Evolutionary conservation across 2,888 invertebrate species (phyloP), one percentile per base, ranked within the genome.

Genomic region (Odontocerum albicorne): DNA sequence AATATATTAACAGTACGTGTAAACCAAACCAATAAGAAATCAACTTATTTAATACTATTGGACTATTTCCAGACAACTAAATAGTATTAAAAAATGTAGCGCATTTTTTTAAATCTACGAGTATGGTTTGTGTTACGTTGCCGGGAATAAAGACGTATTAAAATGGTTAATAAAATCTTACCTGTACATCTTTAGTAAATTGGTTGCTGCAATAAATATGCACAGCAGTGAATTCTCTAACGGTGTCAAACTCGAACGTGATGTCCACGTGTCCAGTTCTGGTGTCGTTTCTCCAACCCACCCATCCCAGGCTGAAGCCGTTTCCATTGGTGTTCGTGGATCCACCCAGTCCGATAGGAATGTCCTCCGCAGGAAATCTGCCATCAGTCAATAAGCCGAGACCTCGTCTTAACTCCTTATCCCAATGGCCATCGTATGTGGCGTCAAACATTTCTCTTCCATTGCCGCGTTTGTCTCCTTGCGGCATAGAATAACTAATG

Each of bases 361-460:
- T 38, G 3, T 40, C 21, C 2, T 39, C 49, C 13, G 20, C 36
- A 3, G 55, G 50, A 13, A 40, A 45, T 35, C 51, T 38, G 10
- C 92, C 92, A 68, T 93, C 92, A 8, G 88, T 88, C 62, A 96
- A 78, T 68, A 91, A 90, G 1, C 95, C 95, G 22, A 95, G 74
- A 0, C 94, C 94, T 10, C 86, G 84, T 33, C 83, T 79, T 21
- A 94, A 76, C 66, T 85, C 84, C 54, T 85, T 85, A 65, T 85
- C 84, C 86, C 89, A 89, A 65, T 86, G 81, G 1, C 92, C 92
- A 71, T 95, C 95, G 75, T 94, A 95, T 16, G 86, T 85, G 61
- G 84, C 83, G 72, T 95, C 95, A 62, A 86, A 86, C 63, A 95
- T 84, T 68, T 92, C 90, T 72, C 91, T 84, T 43, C 85, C 87